Percentiles rank a stretch among this genome's conserved stretches.
phyloP scores from a whole-genome alignment of 1,140 invertebrate genomes.

The Andricus grossulariae region DNA sequence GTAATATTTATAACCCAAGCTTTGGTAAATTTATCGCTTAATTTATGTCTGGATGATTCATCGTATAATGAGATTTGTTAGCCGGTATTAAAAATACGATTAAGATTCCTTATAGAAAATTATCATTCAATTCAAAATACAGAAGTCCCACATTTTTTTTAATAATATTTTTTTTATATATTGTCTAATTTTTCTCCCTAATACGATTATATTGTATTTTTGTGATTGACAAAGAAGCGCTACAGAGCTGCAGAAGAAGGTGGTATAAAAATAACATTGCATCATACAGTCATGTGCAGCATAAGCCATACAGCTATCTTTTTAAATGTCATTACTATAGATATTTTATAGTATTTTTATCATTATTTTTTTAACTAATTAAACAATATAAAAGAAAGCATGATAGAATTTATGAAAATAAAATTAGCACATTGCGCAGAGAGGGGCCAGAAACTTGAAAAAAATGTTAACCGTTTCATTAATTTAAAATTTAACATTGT shows the following conservation, averaged over 20 bases:
- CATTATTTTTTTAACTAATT: neutral
- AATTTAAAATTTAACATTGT: too few relatives aligned
- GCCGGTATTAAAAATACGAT: neutral
- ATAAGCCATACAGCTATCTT: neutral
- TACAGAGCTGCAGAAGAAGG: neutral
- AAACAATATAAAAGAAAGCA: neutral
- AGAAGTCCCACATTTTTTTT: neutral
- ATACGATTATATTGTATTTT: neutral
- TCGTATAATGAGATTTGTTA: constrained; percentile 8
- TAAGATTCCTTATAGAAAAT: neutral
- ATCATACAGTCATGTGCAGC: constrained; percentile 11
- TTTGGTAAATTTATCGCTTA: neutral
- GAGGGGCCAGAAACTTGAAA: too few relatives aligned
- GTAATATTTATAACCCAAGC: neutral
- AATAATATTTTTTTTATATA: neutral
- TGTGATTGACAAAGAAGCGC: neutral
- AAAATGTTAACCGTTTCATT: too few relatives aligned
- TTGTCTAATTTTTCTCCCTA: neutral
- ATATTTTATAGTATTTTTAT: neutral
- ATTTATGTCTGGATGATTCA: neutral
- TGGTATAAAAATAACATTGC: constrained; percentile 21
- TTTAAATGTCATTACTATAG: neutral
- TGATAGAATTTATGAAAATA: neutral
- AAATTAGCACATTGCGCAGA: too few relatives aligned
- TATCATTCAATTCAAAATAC: neutral